Evolutionary conservation across 2,113 vertebrate genomes (phyloP).

Genomic region (Peromyscus californicus): DNA sequence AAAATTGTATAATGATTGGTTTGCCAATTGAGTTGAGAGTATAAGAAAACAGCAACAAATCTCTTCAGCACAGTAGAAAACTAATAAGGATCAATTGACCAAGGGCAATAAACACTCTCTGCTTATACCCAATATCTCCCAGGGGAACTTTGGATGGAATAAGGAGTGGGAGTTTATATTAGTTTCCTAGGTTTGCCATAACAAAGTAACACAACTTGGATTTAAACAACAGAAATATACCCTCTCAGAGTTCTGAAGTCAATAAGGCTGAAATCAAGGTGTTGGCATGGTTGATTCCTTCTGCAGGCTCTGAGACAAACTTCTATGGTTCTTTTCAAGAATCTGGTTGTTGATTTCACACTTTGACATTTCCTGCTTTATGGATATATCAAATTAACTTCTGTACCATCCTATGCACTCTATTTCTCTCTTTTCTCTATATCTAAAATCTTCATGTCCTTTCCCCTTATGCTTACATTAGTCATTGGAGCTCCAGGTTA

Average conservation of each 20-base stretch:
- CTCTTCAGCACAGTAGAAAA: constrained; percentile 62
- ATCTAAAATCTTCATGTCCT: not conserved
- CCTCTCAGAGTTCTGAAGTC: not conserved
- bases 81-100: constrained; percentile 32
- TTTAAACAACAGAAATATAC: constrained; percentile 53
- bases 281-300: not conserved
- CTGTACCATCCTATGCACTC: not conserved
- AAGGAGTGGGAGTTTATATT: constrained; percentile 27
- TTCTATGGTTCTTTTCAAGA: not conserved
- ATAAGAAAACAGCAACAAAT: constrained; percentile 18
- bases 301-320: not conserved
- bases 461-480: not conserved
- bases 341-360: not conserved
- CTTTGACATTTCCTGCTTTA: not conserved
- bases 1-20: constrained; percentile 42
- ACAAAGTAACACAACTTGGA: constrained; percentile 22
- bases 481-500: not conserved
- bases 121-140: constrained; percentile 21
- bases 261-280: constrained; percentile 6
- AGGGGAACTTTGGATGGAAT: not conserved
- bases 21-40: constrained; percentile 19
- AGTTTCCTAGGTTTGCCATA: not conserved
- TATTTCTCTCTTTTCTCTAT: not conserved
- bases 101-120: not conserved
- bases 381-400: not conserved